These are phyloP conservation scores for Hestina assimilis DNA, from an alignment of 1,140 invertebrate genomes.

Conservation along the genomic window DNA sequence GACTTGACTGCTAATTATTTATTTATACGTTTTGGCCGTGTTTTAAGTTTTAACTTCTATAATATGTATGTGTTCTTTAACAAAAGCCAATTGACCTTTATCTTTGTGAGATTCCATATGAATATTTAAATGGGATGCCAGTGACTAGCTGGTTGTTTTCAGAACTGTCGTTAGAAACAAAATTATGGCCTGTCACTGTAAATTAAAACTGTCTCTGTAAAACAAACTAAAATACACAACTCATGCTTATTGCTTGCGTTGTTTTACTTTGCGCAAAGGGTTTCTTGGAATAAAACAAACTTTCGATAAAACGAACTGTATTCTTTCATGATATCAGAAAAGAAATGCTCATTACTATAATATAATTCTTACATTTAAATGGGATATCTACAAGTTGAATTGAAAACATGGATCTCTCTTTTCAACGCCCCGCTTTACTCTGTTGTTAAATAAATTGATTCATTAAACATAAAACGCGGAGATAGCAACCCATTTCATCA, in stretches of 20 bases:
- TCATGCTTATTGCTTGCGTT: not conserved
- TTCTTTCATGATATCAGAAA: not conserved
- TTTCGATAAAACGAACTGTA: no score
- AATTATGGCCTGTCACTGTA: constrained; percentile 2
- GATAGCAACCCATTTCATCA: constrained; percentile 36
- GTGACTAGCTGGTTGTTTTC: constrained; percentile 13
- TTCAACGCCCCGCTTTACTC: no score
- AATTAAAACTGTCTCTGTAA: not conserved
- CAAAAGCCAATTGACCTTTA: constrained; percentile 16
- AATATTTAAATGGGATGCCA: constrained; percentile 13
- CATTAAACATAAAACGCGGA: not conserved
- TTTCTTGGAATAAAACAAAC: no score
- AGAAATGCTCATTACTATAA: not conserved
- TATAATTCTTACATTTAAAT: no score
- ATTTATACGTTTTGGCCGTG: no score
- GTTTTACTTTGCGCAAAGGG: no score
- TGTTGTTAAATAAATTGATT: not conserved
- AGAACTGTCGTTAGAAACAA: constrained; percentile 6
- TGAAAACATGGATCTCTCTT: no score
- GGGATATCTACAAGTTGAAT: no score
- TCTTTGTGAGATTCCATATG: constrained; percentile 1
- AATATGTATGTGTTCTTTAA: constrained; percentile 1
- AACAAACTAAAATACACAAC: not conserved
- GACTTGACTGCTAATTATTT: no score
- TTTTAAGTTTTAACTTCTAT: no score